Base-by-base conservation (phyloP, 2,888 invertebrate genomes). In the Bombylius major region DNA sequence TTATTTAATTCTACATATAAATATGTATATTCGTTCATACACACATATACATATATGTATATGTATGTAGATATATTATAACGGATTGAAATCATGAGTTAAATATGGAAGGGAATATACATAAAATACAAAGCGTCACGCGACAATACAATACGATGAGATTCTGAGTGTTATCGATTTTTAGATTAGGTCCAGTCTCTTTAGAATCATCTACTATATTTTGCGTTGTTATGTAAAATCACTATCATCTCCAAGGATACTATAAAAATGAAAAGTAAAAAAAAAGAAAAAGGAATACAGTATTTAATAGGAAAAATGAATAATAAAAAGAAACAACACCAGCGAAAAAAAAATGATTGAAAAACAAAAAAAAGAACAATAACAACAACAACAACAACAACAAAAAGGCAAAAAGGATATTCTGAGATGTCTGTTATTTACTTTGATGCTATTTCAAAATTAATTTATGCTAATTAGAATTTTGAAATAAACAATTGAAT, bases 161-260 rank as follows among this genome's bases (percentile, higher is more conserved):
- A 54, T 42, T 54, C 54, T 50, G 54, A 54, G 45, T 45, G 34
- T 14, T 54, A 54, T 54, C 45, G 54, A 54, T 54, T 54, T 54
- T 54, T 54, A 54, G 54, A 54, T 54, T 54, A 54, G 54, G 54
- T 54, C 54, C 54, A 50, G 54, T 54, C 50, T 36, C 34, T 7
- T 36, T 8, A 36, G 5, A 5, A 36, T 36, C 34, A 36, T 36
- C 34, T 7, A 7, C 34, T 7, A 7, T 8, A 36, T 8, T 36
- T 7, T 36, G 34, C 34, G 34, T 7, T 36, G 8, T 36, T 11
- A 23, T 23, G 23, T 23, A 23, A 23, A 23, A 23, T 23, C 23
- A 23, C 23, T 23, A 11, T 42, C 12, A 42, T 42, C 39, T 42
- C 39, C 39, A 42, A 42, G 39, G 39, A 42, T 42, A 42, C 11